A percentile compares a stretch with the other conserved stretches of the same genome.
Evolutionary conservation across 2,113 vertebrate species (phyloP).

Genomic region (Antechinus stuartii): DNA sequence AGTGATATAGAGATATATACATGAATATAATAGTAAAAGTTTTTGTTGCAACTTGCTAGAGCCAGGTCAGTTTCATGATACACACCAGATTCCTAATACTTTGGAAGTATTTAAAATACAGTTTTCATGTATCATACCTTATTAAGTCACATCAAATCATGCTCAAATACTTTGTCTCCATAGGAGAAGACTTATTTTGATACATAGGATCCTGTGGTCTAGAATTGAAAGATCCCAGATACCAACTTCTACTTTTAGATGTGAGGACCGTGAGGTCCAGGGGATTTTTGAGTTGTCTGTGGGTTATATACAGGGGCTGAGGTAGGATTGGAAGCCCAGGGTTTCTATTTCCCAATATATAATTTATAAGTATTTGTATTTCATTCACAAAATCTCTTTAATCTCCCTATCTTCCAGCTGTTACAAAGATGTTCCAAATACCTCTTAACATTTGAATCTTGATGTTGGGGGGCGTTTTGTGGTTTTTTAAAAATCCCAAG

Average conservation of each 20-base stretch:
- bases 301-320: neutral
- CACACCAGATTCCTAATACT: neutral
- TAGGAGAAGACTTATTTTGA: conserved; percentile 3
- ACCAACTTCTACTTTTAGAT: neutral
- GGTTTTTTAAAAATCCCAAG: neutral
- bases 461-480: neutral
- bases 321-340: neutral
- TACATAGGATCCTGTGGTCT: conserved; percentile 72
- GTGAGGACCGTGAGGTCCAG: neutral
- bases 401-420: neutral
- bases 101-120: conserved; percentile 43
- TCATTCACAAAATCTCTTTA: neutral
- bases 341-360: neutral
- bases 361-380: neutral
- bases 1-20: neutral
- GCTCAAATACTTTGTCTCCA: neutral
- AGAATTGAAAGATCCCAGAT: conserved; percentile 56
- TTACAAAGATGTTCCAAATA: neutral
- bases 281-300: neutral
- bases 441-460: conserved; percentile 22
- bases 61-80: neutral
- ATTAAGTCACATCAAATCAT: conserved; percentile 11
- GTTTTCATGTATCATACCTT: conserved; percentile 39
- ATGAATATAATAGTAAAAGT: neutral
- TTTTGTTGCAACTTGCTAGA: neutral